Evolutionary conservation across 2,797 vertebrate genomes (phyloP).

Genomic region (Pelochelys cantorii): DNA sequence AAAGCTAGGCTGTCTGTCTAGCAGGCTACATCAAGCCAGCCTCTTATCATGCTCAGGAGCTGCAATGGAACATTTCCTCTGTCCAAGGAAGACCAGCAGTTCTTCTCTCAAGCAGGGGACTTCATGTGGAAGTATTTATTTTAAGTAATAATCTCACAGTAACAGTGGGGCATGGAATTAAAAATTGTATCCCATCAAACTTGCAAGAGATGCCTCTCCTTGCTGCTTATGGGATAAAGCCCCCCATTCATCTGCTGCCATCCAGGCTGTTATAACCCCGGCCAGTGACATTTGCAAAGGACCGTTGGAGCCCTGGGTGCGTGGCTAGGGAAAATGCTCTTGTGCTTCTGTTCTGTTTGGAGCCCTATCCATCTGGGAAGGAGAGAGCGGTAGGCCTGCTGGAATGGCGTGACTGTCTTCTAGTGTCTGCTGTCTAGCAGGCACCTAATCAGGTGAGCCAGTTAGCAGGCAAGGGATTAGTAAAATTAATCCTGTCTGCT

Average conservation of each 20-base stretch:
- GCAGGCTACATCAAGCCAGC: not conserved
- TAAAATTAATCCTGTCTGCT: not conserved
- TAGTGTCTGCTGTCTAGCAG: not conserved
- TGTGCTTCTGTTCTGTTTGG: not conserved
- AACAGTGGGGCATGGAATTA: not conserved
- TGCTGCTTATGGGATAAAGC: not conserved
- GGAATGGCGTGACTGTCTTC: not conserved
- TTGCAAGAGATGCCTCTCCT: not conserved
- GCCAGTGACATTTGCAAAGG: not conserved
- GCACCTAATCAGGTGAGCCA: not conserved
- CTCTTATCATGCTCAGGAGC: fast-evolving
- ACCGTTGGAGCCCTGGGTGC: not conserved
- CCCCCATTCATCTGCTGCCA: fast-evolving
- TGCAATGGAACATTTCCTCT: not conserved
- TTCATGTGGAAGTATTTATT: not conserved
- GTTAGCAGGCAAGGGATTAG: not conserved
- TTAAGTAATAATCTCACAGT: not conserved
- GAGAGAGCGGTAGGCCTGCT: fast-evolving
- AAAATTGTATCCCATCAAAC: not conserved
- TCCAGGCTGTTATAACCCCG: not conserved
- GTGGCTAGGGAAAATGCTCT: not conserved
- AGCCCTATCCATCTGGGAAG: not conserved
- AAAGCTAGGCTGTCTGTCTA: not conserved
- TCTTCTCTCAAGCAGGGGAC: not conserved
- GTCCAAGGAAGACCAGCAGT: not conserved